Evolutionary conservation across 2,888 invertebrate species (phyloP).

Genomic region (Matsumyia berberina): DNA sequence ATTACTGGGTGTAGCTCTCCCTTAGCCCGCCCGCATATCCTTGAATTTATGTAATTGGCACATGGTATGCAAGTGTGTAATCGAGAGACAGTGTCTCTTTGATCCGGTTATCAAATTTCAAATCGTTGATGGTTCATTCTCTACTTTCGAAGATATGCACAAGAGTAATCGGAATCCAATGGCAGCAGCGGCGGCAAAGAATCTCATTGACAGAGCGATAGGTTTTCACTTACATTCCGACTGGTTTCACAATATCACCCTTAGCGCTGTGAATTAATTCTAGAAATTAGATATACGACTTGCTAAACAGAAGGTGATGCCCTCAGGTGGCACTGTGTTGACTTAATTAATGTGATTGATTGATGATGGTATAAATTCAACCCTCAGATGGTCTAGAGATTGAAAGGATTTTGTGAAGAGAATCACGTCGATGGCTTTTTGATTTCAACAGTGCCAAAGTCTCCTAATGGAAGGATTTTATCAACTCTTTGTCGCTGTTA

Average conservation of each 20-base stretch:
- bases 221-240: constrained; percentile 43
- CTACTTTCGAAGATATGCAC: constrained; percentile 10
- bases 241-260: constrained; percentile 48
- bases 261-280: constrained; percentile 2
- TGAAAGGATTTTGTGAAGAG: no score
- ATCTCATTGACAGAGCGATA: constrained; percentile 47
- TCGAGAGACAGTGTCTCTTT: constrained; percentile 26
- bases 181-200: background rate
- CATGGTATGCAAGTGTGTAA: constrained; percentile 19
- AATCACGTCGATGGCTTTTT: no score
- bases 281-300: constrained; percentile 38
- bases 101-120: constrained; percentile 57
- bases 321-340: background rate
- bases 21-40: constrained; percentile 31
- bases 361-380: no score
- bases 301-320: background rate
- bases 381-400: no score
- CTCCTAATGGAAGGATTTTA: no score
- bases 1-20: background rate
- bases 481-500: no score
- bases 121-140: constrained; percentile 2
- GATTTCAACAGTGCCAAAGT: no score
- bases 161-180: constrained; percentile 29
- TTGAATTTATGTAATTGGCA: constrained; percentile 54
- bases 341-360: background rate